Conservation (phyloP, 2,888 invertebrate genomes). For the Euproctis similis region DNA sequence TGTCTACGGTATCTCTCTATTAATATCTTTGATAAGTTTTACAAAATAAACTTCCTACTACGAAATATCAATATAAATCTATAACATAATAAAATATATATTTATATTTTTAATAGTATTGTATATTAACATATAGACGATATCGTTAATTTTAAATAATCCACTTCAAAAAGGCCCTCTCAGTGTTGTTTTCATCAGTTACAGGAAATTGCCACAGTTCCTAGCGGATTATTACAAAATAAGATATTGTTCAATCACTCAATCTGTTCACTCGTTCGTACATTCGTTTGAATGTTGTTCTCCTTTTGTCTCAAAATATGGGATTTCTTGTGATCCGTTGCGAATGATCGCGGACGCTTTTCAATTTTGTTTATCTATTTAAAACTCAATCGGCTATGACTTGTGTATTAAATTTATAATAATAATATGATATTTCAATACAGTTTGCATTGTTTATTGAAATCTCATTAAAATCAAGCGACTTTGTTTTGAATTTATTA, state of each 20-base stretch:
- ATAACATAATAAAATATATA: too few relatives aligned
- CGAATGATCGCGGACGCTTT: slow-evolving; percentile 21
- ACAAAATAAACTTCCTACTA: too few relatives aligned
- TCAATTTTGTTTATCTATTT: slow-evolving; percentile 25
- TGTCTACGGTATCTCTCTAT: too few relatives aligned
- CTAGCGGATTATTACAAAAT: slow-evolving; percentile 70
- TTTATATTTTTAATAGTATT: too few relatives aligned
- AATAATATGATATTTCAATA: too few relatives aligned
- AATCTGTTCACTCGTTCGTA: slow-evolving; percentile 55
- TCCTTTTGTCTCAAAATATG: slow-evolving; percentile 53
- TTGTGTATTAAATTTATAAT: slow-evolving; percentile 9
- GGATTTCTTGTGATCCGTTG: slow-evolving; percentile 34
- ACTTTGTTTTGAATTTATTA: too few relatives aligned
- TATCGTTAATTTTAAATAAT: too few relatives aligned
- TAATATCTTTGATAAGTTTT: too few relatives aligned
- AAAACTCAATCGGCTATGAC: slow-evolving; percentile 23
- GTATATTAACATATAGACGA: too few relatives aligned
- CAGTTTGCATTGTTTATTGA: slow-evolving; percentile 1
- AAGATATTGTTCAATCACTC: slow-evolving; percentile 73
- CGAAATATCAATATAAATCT: too few relatives aligned
- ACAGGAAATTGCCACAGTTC: slow-evolving; percentile 72
- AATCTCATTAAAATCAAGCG: too few relatives aligned
- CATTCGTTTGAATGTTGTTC: slow-evolving; percentile 54
- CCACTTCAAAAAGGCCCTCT: slow-evolving; percentile 51
- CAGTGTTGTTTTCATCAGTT: slow-evolving; percentile 55